Base-by-base conservation (phyloP, 2,113 vertebrate genomes). In the Crotalus viridis region DNA sequence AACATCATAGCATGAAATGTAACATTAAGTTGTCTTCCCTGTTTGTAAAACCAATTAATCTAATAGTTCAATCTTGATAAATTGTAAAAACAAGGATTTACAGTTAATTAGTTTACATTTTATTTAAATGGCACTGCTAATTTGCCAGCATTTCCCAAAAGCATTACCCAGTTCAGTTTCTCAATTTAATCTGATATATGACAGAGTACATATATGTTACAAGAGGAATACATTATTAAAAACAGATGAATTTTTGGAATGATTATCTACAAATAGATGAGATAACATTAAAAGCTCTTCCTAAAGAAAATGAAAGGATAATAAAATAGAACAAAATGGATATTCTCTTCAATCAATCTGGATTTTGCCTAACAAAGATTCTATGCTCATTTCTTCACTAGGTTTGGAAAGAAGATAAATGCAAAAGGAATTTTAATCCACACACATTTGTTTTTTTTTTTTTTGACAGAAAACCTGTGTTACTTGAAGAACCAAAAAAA, bases 81-180 rank as follows among this genome's bases (percentile, higher is more conserved):
- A 59, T 33, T 22, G 33, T 56, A 57, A 85, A 85, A 33, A 86
- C 22, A 91, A 91, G 22, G 54, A 48, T 57, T 17, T 91, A 57
- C 61, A 57, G 24, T 48, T 86, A 91, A 91, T 91, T 91, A 91
- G 43, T 59, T 59, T 28, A 91, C 56, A 21, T 92, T 87, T 92
- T 88, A 87, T 92, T 92, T 88, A 92, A 92, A 92, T 88, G 19
- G 10, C 46, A 92, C 17, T 21, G 28, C 26, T 87, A 92, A 92
- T 64, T 92, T 91, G 74, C 74, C 81, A 86, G 9, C 52, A 46
- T 28, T 48, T 48, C 81, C 39, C 55, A 26, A 91, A 81, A 91
- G 90, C 39, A 6, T 57, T 91, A 26, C n/a, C 85, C 24, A 48
- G 91, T 61, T 91, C 85, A 92, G 57, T 86, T 91, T 91, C 39